Evolutionary conservation across 1,140 invertebrate genomes (phyloP).

Genomic region (Bombus difficillimus): DNA sequence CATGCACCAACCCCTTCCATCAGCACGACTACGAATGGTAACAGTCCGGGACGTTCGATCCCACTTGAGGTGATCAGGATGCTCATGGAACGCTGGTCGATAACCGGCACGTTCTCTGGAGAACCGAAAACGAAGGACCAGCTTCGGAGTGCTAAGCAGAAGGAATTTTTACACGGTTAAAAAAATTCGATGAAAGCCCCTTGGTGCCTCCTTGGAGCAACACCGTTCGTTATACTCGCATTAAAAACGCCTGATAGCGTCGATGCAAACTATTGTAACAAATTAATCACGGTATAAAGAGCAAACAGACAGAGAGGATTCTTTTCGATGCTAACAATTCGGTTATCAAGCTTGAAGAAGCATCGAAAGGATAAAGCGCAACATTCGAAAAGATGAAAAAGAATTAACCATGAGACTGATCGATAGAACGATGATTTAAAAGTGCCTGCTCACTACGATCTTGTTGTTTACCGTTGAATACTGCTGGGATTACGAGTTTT

Average conservation of each 20-base stretch:
- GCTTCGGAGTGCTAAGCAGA: background rate
- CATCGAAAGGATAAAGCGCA: background rate
- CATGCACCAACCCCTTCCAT: conserved; percentile 80
- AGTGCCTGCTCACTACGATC: conserved; percentile 24
- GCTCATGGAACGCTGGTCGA: conserved; percentile 17
- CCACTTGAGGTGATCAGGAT: conserved; percentile 30
- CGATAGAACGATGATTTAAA: conserved; percentile 2
- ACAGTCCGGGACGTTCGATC: conserved; percentile 53
- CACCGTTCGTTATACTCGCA: too few species aligned
- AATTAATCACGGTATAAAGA: background rate
- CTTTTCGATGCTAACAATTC: background rate
- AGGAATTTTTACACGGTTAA: background rate
- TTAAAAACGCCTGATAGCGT: background rate
- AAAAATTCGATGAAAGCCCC: background rate
- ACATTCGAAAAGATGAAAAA: too few species aligned
- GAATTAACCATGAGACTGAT: conserved; percentile 5
- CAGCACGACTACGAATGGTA: conserved; percentile 80
- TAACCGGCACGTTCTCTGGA: conserved; percentile 10
- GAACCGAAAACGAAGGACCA: conserved; percentile 13
- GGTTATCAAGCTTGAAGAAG: background rate
- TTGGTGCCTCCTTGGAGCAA: conserved; percentile 1
- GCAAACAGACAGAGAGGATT: background rate
- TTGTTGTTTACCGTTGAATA: background rate
- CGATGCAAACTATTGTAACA: background rate
- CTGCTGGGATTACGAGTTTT: background rate